Conservation (phyloP, 2,888 invertebrate species). For the Notodonta ziczac region DNA sequence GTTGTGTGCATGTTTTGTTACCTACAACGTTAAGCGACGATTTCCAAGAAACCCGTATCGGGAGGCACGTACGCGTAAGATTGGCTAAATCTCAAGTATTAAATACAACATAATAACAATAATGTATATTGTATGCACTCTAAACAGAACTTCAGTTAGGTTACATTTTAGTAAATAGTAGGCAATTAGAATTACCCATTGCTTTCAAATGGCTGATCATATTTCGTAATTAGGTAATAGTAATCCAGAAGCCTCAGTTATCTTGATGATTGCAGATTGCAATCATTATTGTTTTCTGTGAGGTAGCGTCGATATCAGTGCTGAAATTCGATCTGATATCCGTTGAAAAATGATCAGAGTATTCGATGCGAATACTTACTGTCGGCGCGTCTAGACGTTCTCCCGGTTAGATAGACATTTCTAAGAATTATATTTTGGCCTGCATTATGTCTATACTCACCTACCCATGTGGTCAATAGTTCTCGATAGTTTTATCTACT, state of each 20-base stretch:
- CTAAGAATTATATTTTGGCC: background rate
- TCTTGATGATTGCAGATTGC: background rate
- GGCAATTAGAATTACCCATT: constrained; percentile 25
- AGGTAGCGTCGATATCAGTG: background rate
- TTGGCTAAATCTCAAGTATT: constrained; percentile 71
- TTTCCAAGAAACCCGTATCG: constrained; percentile 77
- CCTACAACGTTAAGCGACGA: constrained; percentile 61
- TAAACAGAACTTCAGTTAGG: constrained; percentile 37
- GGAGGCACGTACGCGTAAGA: constrained; percentile 79
- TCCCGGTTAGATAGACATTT: constrained; percentile 2
- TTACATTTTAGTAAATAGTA: constrained; percentile 19
- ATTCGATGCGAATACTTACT: constrained; percentile 6
- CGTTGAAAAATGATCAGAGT: constrained; percentile 11
- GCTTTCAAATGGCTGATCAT: constrained; percentile 6
- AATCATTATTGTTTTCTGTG: background rate
- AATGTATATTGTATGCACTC: constrained; percentile 45
- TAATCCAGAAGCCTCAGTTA: background rate
- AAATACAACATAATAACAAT: constrained; percentile 68
- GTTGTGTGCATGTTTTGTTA: constrained; percentile 55
- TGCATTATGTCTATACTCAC: background rate
- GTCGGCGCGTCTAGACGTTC: constrained; percentile 12
- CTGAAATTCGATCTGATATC: background rate
- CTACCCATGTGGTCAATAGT: too few species aligned
- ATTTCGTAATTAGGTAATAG: background rate
- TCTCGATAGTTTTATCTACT: too few species aligned